phyloP scores from a whole-genome alignment of 2,888 invertebrate genomes.

The Aporophyla nigra region DNA sequence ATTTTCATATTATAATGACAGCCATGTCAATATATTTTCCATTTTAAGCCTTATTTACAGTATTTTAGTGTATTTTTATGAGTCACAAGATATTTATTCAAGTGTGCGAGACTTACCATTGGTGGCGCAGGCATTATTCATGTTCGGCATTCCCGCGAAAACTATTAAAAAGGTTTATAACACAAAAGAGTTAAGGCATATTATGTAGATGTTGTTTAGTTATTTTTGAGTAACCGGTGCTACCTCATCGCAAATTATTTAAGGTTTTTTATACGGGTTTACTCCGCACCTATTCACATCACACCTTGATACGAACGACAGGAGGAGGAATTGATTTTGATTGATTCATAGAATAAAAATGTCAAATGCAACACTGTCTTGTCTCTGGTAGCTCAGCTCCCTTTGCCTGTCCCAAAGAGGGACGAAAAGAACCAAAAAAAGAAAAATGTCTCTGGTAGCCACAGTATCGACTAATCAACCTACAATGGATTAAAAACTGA shows the following conservation, averaged over 20 bases:
- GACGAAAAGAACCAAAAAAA: too few relatives aligned
- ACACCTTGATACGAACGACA: conserved; percentile 75
- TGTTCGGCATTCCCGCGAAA: conserved; percentile 87
- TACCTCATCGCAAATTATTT: conserved; percentile 85
- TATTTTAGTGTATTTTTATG: conserved; percentile 64
- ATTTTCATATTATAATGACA: conserved; percentile 16
- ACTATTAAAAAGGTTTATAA: conserved; percentile 76
- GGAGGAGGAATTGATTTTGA: conserved; percentile 33
- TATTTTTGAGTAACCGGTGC: conserved; percentile 77
- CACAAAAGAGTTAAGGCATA: conserved; percentile 88
- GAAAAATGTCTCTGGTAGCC: conserved; percentile 59
- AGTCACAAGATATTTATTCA: conserved; percentile 77
- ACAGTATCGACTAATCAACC: conserved; percentile 24
- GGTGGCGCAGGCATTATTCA: conserved; percentile 85
- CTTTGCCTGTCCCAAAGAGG: too few relatives aligned
- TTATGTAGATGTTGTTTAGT: conserved; percentile 81
- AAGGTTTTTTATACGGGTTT: conserved; percentile 72
- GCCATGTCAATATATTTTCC: neutral
- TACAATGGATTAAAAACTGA: neutral
- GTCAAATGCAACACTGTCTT: conserved; percentile 42
- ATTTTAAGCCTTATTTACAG: conserved; percentile 21
- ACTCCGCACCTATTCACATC: conserved; percentile 75
- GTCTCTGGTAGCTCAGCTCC: conserved; percentile 61
- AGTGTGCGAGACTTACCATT: conserved; percentile 84
- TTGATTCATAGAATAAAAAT: conserved; percentile 50